phyloP scores from a whole-genome alignment of 2,113 vertebrate genomes.

The Nibea coibor region DNA sequence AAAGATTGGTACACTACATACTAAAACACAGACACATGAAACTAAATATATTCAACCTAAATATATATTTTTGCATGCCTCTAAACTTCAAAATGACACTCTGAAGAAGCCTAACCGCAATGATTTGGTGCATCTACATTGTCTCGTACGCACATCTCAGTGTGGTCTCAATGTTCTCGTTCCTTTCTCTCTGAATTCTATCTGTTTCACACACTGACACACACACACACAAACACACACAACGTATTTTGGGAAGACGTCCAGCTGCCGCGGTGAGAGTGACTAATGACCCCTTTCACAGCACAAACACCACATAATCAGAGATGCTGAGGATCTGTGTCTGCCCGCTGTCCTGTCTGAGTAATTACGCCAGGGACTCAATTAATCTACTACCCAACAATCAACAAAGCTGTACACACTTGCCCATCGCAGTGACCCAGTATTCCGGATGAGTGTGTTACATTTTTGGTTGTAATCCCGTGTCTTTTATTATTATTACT shows the following conservation, averaged over 20 bases:
- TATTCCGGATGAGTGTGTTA: constrained; percentile 28
- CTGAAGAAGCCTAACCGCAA: background rate
- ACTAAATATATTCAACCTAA: background rate
- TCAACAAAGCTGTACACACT: constrained; percentile 69
- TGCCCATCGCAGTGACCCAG: constrained; percentile 30
- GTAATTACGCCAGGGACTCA: constrained; percentile 78
- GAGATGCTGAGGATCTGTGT: constrained; percentile 79
- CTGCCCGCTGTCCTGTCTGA: constrained; percentile 76
- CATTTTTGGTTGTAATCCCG: constrained; percentile 1
- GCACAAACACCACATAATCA: constrained; percentile 78
- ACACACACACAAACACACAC: constrained; percentile 32
- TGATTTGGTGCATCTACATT: constrained; percentile 4
- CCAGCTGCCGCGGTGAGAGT: constrained; percentile 74
- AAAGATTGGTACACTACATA: constrained; percentile 1
- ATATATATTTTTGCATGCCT: constrained; percentile 23
- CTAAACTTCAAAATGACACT: background rate
- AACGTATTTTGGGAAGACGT: constrained; percentile 73
- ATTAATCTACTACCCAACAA: constrained; percentile 80
- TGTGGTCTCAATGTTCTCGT: constrained; percentile 9
- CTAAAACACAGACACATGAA: background rate
- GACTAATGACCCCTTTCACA: constrained; percentile 79
- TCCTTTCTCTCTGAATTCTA: constrained; percentile 29
- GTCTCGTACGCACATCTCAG: background rate
- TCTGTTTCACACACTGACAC: constrained; percentile 22
- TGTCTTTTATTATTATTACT: background rate